Conservation (phyloP, 2,113 vertebrate genomes). For the Charadrius vociferus region DNA sequence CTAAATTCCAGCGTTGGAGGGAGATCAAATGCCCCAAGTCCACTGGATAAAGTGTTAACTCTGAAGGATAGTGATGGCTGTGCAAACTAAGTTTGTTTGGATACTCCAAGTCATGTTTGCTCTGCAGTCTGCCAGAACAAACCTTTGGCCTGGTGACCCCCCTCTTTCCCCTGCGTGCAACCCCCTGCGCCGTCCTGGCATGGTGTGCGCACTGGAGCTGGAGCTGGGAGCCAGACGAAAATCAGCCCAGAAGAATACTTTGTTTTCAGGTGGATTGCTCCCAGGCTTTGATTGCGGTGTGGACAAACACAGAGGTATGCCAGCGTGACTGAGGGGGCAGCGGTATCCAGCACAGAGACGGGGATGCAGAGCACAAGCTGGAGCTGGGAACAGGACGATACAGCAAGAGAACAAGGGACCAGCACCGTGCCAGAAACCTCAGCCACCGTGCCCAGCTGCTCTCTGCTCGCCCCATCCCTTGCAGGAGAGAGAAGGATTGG, state of each 20-base stretch:
- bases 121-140: neutral
- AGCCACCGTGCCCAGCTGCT: neutral
- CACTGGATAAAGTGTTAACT: neutral
- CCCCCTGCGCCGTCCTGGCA: neutral
- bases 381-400: neutral
- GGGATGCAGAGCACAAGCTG: neutral
- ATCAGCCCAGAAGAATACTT: neutral
- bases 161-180: neutral
- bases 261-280: neutral
- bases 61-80: neutral
- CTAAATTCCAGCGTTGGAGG: neutral
- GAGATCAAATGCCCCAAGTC: neutral
- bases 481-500: neutral
- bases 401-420: neutral
- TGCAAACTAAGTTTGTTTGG: neutral
- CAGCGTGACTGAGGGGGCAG: neutral
- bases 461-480: neutral
- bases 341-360: neutral
- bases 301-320: neutral
- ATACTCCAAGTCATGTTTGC: neutral
- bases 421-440: neutral
- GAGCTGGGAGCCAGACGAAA: neutral
- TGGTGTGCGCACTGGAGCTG: rapidly evolving
- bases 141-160: constrained; percentile 11
- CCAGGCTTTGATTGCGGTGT: neutral